Evolutionary conservation across 2,113 vertebrate species (phyloP).

Genomic region (Stigmatopora nigra): DNA sequence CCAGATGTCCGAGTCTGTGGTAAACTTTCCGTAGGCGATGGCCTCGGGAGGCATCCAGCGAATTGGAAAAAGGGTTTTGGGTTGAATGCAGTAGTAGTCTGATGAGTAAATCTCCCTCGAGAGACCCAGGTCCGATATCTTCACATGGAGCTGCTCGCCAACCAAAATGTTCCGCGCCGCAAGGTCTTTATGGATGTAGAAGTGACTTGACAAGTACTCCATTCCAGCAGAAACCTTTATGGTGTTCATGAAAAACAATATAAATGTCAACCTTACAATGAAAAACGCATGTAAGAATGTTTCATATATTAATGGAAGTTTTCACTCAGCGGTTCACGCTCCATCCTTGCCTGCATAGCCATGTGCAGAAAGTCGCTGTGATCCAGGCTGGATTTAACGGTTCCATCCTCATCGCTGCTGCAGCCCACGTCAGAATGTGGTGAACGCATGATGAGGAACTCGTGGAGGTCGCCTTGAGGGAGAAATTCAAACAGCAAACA

Average conservation of each 20-base stretch:
- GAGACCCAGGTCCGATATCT: slow-evolving; percentile 95
- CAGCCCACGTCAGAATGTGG: slow-evolving; percentile 94
- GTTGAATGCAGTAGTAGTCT: slow-evolving; percentile 89
- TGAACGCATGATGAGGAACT: slow-evolving; percentile 97
- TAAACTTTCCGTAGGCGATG: slow-evolving; percentile 93
- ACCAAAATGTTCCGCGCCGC: slow-evolving; percentile 92
- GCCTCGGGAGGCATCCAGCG: slow-evolving; percentile 97
- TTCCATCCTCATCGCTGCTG: slow-evolving; percentile 95
- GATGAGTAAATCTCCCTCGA: slow-evolving; percentile 91
- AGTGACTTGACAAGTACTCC: slow-evolving; percentile 91
- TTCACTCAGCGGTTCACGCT: not conserved
- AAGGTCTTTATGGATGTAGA: slow-evolving; percentile 92
- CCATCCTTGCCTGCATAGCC: slow-evolving; percentile 71
- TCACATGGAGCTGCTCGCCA: slow-evolving; percentile 91
- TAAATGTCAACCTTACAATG: not conserved
- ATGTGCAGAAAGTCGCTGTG: slow-evolving; percentile 94
- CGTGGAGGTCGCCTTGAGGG: slow-evolving; percentile 92
- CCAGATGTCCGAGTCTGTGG: slow-evolving; percentile 93
- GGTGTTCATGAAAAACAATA: not conserved
- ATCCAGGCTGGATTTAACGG: slow-evolving; percentile 91
- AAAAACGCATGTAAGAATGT: not conserved
- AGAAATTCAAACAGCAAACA: slow-evolving; percentile 94
- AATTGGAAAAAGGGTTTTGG: slow-evolving; percentile 87
- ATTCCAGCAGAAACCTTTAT: slow-evolving; percentile 85
- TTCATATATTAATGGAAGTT: not conserved